Evolutionary conservation across 2,888 invertebrate species (phyloP), one percentile per base, ranked within the genome.

Genomic region (Pseudococcus jackbeardsleyi): DNA sequence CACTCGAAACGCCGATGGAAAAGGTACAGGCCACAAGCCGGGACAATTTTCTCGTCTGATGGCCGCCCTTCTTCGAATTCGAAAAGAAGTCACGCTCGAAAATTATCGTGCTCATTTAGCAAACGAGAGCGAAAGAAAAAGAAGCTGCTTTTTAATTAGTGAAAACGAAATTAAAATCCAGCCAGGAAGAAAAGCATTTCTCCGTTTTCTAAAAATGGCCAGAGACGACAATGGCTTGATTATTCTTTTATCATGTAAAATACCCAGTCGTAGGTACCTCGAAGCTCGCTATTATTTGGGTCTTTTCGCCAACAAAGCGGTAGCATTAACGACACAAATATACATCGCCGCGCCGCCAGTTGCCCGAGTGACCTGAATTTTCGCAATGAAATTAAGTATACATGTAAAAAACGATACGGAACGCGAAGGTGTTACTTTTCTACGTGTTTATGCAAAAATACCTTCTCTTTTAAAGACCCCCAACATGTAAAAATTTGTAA

Each of bases 201-300:
- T 22, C 64, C 22, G 22, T 26, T 26, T 72, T 33, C 72, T 72
- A 33, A 33, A 42, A 72, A 72, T 33, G 72, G 72, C 12, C 72
- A 39, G 12, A 54, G 64, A 64, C 22, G 64, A 72, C 72, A 33
- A 72, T 33, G 33, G 33, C 72, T 72, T 72, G 72, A 72, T 72
- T 72, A 72, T 72, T 72, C 72, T 72, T 72, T 72, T 72, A 33
- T 72, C 26, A 72, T 72, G 72, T 33, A 72, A 72, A 72, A 72
- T 33, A 72, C 72, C 33, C 64, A 64, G 64, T 64, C 7, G 59
- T 15, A 59, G 64, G 64, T 64, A 22, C 64, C 64, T 64, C 22
- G 64, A 22, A 64, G 64, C 22, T 64, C 22, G 64, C 22, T 22
- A 11, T 64, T 64, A 64, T 64, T 64, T 64, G 64, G 64, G 64